Evolutionary conservation across 2,888 invertebrate genomes (phyloP), one percentile per base, ranked within the genome.

Genomic region (Andrena bicolor): DNA sequence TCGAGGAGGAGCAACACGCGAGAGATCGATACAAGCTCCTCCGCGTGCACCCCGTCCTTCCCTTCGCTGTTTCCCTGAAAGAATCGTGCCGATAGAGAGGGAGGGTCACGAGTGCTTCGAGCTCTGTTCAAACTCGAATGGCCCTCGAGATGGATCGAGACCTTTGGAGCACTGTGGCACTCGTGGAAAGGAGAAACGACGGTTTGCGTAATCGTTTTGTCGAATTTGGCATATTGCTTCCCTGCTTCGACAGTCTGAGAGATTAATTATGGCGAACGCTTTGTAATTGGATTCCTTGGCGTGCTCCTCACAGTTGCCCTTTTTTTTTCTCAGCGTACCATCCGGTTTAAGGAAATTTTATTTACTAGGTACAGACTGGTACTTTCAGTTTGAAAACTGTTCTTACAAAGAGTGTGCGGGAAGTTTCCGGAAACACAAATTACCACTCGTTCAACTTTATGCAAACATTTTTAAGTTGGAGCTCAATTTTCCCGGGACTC

Each of bases 91-190:
- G 10, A n/a, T n/a, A 66, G 20, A 20, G 3, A 10, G 26, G 30
- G 68, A 49, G 30, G 63, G 32, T 28, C 26, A 20, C 23, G 20
- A 63, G 64, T 64, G 28, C 28, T 23, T 64, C 30, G 75, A 69
- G 68, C 56, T 69, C 61, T 75, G 63, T 58, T 75, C 63, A 48
- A 75, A 64, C 77, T 51, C 23, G 35, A 65, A 69, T 28, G 49
- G 20, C 65, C 30, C 58, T 75, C 69, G n/a, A 75, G 63, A 60
- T 58, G 49, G 20, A 56, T 75, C 35, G 61, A 48, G 53, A 10
- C 48, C 48, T 66, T 68, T 73, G 53, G 53, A 49, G 58, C 66
- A 51, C 35, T 64, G 20, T 10, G 51, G 2, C 32, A 23, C n/a
- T 64, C 64, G 7, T n/a, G 1, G 6, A 53, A 32, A 41, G 4